These are phyloP conservation scores for Galemys pyrenaicus DNA, from an alignment of 2,113 vertebrate species.

Conservation along the genomic window DNA sequence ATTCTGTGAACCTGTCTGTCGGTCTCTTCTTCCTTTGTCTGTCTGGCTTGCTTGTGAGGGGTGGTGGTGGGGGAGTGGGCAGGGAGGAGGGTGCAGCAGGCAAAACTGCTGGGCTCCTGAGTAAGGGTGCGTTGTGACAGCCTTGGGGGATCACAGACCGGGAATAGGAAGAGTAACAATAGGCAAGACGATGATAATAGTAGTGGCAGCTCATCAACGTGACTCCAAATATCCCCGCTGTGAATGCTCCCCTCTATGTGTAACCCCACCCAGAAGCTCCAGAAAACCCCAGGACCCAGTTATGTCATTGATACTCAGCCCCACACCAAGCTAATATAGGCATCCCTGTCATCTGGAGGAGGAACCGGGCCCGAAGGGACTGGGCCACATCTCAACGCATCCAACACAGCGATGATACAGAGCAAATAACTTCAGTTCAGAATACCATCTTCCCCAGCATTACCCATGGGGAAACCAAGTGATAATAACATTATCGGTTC, in stretches of 20 bases:
- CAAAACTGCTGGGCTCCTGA: neutral
- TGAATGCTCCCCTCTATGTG: slow-evolving; percentile 15
- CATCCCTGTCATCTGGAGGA: neutral
- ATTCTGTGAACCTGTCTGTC: slow-evolving; percentile 68
- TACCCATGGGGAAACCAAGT: neutral
- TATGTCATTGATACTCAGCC: neutral
- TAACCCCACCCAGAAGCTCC: neutral
- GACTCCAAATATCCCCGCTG: neutral
- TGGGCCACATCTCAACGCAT: neutral
- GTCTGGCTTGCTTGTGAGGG: slow-evolving; percentile 67
- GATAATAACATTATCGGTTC: neutral
- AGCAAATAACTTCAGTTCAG: neutral
- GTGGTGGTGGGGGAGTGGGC: neutral
- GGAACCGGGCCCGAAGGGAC: neutral
- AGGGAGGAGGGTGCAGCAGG: neutral
- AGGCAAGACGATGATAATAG: neutral
- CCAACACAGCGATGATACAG: neutral
- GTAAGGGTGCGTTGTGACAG: neutral
- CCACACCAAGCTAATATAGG: neutral
- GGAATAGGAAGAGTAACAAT: neutral
- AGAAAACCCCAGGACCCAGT: neutral
- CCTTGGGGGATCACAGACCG: neutral
- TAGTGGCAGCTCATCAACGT: neutral
- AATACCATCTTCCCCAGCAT: neutral
- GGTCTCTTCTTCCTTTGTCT: slow-evolving; percentile 76